Percentiles rank a stretch among this genome's conserved stretches.
Evolutionary conservation across 2,797 vertebrate species (phyloP).

Genomic region (Holocentrus rufus): DNA sequence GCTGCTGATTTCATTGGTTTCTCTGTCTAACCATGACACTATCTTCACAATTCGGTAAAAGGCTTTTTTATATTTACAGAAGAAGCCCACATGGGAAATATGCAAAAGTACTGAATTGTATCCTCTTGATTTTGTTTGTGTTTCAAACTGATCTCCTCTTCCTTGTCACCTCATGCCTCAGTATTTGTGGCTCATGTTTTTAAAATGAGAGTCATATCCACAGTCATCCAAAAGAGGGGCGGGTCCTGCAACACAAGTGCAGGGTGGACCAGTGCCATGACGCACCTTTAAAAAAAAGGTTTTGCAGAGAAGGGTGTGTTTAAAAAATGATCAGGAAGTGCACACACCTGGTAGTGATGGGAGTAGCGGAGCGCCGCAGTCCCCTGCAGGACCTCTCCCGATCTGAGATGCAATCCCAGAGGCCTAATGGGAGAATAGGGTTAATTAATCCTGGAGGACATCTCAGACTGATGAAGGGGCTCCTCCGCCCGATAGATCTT

Average conservation of each 20-base stretch:
- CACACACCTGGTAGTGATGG: conserved; percentile 58
- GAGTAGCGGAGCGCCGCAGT: background rate
- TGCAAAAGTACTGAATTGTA: no score
- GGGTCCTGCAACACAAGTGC: background rate
- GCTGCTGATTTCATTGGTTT: conserved; percentile 68
- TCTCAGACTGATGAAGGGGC: conserved; percentile 61
- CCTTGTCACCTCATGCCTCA: background rate
- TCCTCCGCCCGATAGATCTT: conserved; percentile 57
- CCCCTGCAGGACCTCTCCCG: conserved; percentile 36
- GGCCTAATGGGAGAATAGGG: conserved; percentile 73
- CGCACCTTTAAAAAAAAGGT: background rate
- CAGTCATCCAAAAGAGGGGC: no score
- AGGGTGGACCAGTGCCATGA: background rate
- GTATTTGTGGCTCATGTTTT: background rate
- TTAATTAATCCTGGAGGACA: conserved; percentile 78
- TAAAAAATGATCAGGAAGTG: conserved; percentile 10
- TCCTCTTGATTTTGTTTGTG: background rate
- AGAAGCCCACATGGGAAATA: background rate
- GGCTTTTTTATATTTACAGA: background rate
- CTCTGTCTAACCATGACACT: conserved; percentile 48
- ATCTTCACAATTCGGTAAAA: conserved; percentile 13
- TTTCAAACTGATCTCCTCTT: background rate
- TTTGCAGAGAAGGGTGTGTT: background rate
- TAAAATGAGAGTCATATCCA: background rate
- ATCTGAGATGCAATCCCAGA: conserved; percentile 63